Evolutionary conservation across 2,797 vertebrate species (phyloP), one percentile per base, ranked within the genome.

Genomic region (Pagetopsis macropterus): DNA sequence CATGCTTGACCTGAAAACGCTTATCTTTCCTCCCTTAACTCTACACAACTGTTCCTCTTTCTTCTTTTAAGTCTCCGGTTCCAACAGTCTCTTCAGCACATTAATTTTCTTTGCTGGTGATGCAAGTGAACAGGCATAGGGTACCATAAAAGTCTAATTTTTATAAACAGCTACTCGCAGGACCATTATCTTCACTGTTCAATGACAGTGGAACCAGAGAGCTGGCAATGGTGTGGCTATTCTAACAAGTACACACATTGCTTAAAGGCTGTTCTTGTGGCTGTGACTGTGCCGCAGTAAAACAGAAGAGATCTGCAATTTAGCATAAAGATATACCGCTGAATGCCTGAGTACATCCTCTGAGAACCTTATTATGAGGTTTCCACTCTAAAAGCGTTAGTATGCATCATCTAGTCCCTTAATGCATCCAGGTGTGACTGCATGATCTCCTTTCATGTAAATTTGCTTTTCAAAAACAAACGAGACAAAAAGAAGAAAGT

Each of bases 101-200:
- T 45, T 72, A n/a, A 37, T 31, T 41, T 19, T 61, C 66, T 81
- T 21, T 48, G 48, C 56, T 3, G 46, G 19, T 55, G 70, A 72
- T 64, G 27, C 46, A 55, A 76, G 23, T 52, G 44, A 61, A 48
- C 52, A 78, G 70, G 79, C 77, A 45, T 51, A 56, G 33, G 27
- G 40, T 44, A 57, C 70, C 67, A 70, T 66, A 57, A 80, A 65
- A 73, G 69, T 65, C 27, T 23, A 50, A 78, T 37, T 70, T 65
- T 52, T 78, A 72, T 58, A 57, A 65, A 70, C 37, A 13, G 50
- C 43, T 59, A 54, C 66, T 66, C 13, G 65, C 17, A 1, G 33
- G 4, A 45, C 14, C 56, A 56, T 72, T 66, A 67, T 49, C 45
- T 31, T 54, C 23, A 40, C 56, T 33, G 55, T 70, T 44, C 64